Evolutionary conservation across 2,113 vertebrate genomes (phyloP), one percentile per base, ranked within the genome.

Genomic region (Seriola aureovittata): DNA sequence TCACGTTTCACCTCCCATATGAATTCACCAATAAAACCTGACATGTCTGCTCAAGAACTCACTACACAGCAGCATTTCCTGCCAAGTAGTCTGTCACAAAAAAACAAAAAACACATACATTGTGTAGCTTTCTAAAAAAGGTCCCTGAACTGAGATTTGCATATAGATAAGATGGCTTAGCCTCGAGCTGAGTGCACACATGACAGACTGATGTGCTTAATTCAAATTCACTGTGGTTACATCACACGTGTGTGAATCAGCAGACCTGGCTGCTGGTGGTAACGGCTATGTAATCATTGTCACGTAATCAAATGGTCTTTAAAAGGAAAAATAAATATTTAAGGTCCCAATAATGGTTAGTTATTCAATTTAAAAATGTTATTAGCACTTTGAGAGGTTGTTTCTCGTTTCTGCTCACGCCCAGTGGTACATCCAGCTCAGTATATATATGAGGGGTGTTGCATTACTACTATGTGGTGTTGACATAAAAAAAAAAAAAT

Each of bases 121-220:
- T 66, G n/a, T 21, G 23, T 25, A 44, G 13, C 25, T 75, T 75
- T 55, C 25, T 36, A 60, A 46, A 67, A 48, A 62, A 60, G 74
- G 36, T 80, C 17, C 36, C 63, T 82, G 38, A 65, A 46, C 60
- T 44, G 66, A 50, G 67, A 82, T 83, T 80, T 80, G 80, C 83
- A 85, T 77, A 70, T 77, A 84, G 67, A 84, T 83, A 67, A 60
- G 66, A 72, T 34, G 65, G 34, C 36, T 75, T 71, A 67, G 62
- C 71, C 55, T 85, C 9, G 25, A 55, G 38, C 62, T 25, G 10
- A 7, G 68, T 0, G 25, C 55, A 70, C 25, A 21, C 66, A 80
- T 72, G 75, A 73, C 52, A 60, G 21, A 62, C 54, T 44, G 55
- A 72, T 55, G 65, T 55, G 58, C 71, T 82, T 71, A 14, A 71